A percentile compares a stretch with the other conserved stretches of the same genome.
Evolutionary conservation across 1,140 invertebrate genomes (phyloP).

Genomic region (Meloidogyne chitwoodi): DNA sequence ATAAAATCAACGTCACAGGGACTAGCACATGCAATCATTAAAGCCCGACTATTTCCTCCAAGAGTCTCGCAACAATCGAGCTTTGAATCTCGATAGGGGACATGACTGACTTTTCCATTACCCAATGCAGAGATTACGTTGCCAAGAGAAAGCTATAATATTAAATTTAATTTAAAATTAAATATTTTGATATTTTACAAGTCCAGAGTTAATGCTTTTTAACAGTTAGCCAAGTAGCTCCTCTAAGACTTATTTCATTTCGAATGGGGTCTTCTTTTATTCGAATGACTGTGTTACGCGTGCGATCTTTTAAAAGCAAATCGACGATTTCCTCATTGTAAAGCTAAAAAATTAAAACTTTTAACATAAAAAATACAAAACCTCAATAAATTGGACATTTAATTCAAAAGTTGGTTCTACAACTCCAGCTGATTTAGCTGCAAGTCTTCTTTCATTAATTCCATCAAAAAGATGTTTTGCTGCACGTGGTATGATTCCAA

Average conservation of each 20-base stretch:
- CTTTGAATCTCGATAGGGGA: slow-evolving; percentile 66
- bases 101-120: slow-evolving; percentile 60
- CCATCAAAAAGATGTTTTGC: slow-evolving; percentile 63
- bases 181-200: slow-evolving; percentile 57
- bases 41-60: slow-evolving; percentile 85
- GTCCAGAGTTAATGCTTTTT: slow-evolving; percentile 64
- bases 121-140: slow-evolving; percentile 65
- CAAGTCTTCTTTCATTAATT: slow-evolving; percentile 54
- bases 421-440: slow-evolving; percentile 58
- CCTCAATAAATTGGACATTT: slow-evolving; percentile 63
- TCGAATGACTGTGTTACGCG: slow-evolving; percentile 68
- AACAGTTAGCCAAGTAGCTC: slow-evolving; percentile 72
- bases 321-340: slow-evolving; percentile 64
- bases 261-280: slow-evolving; percentile 82
- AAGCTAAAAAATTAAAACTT: slow-evolving; percentile 62
- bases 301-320: slow-evolving; percentile 61
- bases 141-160: slow-evolving; percentile 72
- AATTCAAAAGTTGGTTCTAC: slow-evolving; percentile 63
- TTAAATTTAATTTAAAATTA: background rate
- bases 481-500: slow-evolving; percentile 64
- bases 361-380: slow-evolving; percentile 61
- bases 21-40: slow-evolving; percentile 97
- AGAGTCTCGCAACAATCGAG: slow-evolving; percentile 74
- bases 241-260: slow-evolving; percentile 82
- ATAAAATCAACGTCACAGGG: slow-evolving; percentile 96